Base-by-base conservation (phyloP, 2,888 invertebrate genomes). In the Drosophila acutilabella region DNA sequence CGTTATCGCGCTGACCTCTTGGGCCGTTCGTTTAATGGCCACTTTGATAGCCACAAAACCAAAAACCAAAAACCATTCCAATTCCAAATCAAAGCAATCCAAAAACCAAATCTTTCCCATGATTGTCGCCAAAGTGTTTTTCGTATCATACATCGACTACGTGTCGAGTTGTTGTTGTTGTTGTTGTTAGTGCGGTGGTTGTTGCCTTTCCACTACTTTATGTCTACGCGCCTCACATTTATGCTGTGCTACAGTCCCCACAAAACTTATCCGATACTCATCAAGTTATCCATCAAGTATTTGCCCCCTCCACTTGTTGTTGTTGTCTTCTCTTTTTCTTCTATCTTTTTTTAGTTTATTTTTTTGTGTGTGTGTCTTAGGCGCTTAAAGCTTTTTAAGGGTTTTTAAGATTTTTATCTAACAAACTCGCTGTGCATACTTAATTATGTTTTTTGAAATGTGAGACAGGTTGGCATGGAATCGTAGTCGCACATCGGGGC, bases 51-150 rank as follows among this genome's bases (percentile, higher is more conserved):
- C 78, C 66, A 59, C 65, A 74, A 66, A 30, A 69, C 23, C 47
- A 47, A 44, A 56, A 33, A 56, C 26, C 47, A 53, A 76, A 56
- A 74, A 52, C 41, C 68, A 68, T 70, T 47, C 18, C 65, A 57
- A 71, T 30, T 50, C 62, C 64, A 47, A 66, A 38, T 52, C 60
- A 59, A 65, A 70, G 56, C 64, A 65, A 76, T 56, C 66, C 51
- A 64, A 72, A 70, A 77, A 52, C 54, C 74, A 56, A 82, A 74
- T 79, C 72, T 80, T 89, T 87, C 87, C 89, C 87, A 87, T 87
- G 87, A 88, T 89, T 87, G 89, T 87, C 87, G 86, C 86, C 89
- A 89, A 89, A 89, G 86, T 87, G 75, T 85, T 88, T 30, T 82
- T 88, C 79, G 81, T 82, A 82, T 89, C 88, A 89, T 88, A 82